phyloP scores from a whole-genome alignment of 2,797 vertebrate species.

The Cirrhinus mrigala region DNA sequence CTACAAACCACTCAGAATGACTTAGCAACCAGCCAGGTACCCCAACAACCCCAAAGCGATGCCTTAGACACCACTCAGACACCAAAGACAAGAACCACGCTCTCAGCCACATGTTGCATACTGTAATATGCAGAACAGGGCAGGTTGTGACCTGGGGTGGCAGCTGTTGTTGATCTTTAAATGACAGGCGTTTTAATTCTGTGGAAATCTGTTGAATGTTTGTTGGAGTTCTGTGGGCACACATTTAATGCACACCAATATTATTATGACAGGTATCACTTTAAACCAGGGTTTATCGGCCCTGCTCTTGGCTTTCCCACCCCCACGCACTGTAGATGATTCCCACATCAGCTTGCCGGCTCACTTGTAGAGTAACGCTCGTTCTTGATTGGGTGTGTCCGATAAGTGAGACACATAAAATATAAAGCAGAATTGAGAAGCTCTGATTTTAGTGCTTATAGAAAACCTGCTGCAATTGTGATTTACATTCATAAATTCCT shows the following conservation, averaged over 20 bases:
- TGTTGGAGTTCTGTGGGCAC: neutral
- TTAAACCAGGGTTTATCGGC: neutral
- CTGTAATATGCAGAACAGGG: neutral
- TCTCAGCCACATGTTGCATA: neutral
- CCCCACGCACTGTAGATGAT: neutral
- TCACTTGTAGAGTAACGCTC: neutral
- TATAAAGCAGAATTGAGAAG: neutral
- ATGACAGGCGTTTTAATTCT: neutral
- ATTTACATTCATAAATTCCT: neutral
- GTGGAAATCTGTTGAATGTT: neutral
- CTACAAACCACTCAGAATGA: neutral
- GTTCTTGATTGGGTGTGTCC: neutral
- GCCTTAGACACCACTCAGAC: neutral
- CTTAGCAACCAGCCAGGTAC: neutral
- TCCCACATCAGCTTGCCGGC: neutral
- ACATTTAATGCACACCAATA: neutral
- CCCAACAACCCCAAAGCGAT: neutral
- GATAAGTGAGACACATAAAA: neutral
- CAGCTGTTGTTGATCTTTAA: neutral
- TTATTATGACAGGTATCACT: neutral
- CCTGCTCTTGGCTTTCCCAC: neutral
- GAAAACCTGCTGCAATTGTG: neutral
- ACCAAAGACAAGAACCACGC: neutral
- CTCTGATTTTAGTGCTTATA: neutral
- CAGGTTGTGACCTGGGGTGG: neutral